Evolutionary conservation across 2,888 invertebrate species (phyloP).

Genomic region (Onchidella celtica): DNA sequence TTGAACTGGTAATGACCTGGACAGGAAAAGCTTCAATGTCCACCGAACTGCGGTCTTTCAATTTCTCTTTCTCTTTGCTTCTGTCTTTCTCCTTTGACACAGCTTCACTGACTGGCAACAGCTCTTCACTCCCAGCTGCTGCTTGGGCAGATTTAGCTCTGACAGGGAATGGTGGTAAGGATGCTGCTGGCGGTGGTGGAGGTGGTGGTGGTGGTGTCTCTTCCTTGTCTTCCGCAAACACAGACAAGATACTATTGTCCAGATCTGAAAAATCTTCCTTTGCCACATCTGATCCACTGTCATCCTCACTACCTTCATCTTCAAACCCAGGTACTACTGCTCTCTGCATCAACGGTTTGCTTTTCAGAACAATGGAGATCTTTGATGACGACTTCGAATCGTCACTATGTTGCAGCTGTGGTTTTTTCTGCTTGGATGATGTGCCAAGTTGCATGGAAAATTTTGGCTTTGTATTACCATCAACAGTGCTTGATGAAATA

Average conservation of each 20-base stretch:
- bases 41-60: background rate
- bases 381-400: constrained; percentile 24
- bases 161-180: background rate
- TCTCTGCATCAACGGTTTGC: constrained; percentile 31
- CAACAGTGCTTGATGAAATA: background rate
- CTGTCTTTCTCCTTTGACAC: background rate
- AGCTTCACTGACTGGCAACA: background rate
- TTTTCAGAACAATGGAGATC: constrained; percentile 41
- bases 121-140: background rate
- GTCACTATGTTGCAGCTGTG: background rate
- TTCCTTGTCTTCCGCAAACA: constrained; percentile 7
- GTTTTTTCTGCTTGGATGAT: constrained; percentile 8
- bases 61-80: background rate
- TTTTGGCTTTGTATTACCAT: background rate
- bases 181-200: background rate
- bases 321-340: constrained; percentile 41
- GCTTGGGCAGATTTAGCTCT: background rate
- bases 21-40: constrained; percentile 49
- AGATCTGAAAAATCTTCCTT: background rate
- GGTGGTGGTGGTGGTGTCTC: background rate
- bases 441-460: background rate
- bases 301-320: constrained; percentile 45
- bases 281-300: background rate
- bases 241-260: constrained; percentile 7
- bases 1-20: constrained; percentile 51